Evolutionary conservation across 2,113 vertebrate species (phyloP).

Genomic region (Oxygymnocypris stewartii): DNA sequence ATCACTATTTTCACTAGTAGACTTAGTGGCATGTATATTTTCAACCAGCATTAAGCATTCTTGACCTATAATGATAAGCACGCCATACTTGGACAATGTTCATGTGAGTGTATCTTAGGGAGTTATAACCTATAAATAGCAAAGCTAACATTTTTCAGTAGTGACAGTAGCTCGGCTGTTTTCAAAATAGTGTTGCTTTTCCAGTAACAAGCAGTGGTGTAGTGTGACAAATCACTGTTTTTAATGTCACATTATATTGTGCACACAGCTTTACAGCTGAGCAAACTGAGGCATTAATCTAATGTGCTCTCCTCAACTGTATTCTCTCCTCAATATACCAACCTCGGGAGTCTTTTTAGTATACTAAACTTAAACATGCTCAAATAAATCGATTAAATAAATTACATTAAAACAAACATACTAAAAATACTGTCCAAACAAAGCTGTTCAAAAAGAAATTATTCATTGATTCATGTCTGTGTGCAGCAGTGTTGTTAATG

Average conservation of each 20-base stretch:
- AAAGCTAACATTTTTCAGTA: neutral
- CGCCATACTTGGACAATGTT: neutral
- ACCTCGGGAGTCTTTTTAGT: neutral
- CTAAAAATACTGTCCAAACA: neutral
- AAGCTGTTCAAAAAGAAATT: neutral
- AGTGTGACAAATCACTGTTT: constrained; percentile 13
- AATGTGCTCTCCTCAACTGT: neutral
- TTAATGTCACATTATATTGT: constrained; percentile 8
- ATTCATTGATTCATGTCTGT: neutral
- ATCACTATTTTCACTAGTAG: neutral
- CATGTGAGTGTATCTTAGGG: neutral
- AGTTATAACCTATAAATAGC: neutral
- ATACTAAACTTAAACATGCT: neutral
- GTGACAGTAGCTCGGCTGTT: constrained; percentile 8
- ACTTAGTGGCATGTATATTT: neutral
- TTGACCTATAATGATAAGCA: constrained; percentile 3
- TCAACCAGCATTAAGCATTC: neutral
- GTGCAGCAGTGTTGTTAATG: neutral
- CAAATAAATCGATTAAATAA: too few relatives aligned
- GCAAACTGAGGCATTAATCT: neutral
- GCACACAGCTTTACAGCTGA: neutral
- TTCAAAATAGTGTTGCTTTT: neutral
- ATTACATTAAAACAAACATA: too few relatives aligned
- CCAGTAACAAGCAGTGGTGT: neutral
- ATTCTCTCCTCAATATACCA: neutral